Evolutionary conservation across 2,113 vertebrate species (phyloP), one percentile per base, ranked within the genome.

Genomic region (Trematomus loennbergii): DNA sequence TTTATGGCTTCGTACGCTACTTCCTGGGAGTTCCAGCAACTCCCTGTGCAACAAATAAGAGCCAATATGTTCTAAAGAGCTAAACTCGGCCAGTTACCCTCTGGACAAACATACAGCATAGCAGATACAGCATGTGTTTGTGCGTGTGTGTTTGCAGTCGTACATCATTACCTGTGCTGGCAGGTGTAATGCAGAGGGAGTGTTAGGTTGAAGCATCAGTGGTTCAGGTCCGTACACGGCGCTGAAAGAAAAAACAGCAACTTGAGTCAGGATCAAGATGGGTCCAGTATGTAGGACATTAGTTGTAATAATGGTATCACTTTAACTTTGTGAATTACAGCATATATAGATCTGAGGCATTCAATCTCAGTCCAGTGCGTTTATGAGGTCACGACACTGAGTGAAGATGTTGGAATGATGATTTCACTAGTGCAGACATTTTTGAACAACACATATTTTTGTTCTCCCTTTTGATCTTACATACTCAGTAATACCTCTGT

Each of bases 91-190:
- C 75, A 74, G 60, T 63, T 87, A 59, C 74, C 67, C 75, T 79
- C 58, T 74, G 64, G 53, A 60, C 50, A 40, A 9, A 13, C 20
- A 43, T 45, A 52, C n/a, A 18, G 11, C 2, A 17, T 12, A 18
- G 46, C 33, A 29, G 25, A 29, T 29, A 29, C 25, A 29, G 20
- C 36, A 18, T 64, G 55, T 65, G 46, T 22, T 12, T 33, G 68
- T 60, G 52, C 12, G 11, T n/a, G 45, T 61, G 57, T 49, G 49
- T 17, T 46, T 48, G 25, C 46, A 65, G 57, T 69, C 48, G 62
- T 33, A 72, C 46, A 55, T 79, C 71, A 72, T 82, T 85, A 85
- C 84, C 84, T 80, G 79, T 66, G 82, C 40, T 68, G 72, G 72
- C 69, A 82, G 68, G 74, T 82, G 78, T 79, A 54, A 18, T 59